A percentile compares a stretch with the other conserved stretches of the same genome.
Evolutionary conservation across 2,888 invertebrate genomes (phyloP).

Genomic region (Drosophila quinaria): DNA sequence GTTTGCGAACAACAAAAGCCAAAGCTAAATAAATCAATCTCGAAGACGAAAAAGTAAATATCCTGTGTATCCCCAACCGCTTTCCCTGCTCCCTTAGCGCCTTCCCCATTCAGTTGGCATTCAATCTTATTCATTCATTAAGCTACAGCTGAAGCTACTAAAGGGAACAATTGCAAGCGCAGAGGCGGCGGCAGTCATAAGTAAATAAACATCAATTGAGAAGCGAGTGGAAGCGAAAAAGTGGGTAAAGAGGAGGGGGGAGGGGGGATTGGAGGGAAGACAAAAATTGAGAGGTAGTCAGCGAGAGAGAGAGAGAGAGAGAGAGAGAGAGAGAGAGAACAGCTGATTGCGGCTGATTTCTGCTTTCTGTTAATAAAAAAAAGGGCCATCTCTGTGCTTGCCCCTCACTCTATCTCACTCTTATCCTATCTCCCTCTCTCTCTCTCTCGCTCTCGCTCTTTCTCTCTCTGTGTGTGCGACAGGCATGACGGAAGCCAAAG

Average conservation of each 20-base stretch:
- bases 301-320: constrained; percentile 29
- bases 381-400: constrained; percentile 30
- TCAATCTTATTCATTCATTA: constrained; percentile 49
- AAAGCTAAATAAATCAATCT: constrained; percentile 74
- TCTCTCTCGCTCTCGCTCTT: background rate
- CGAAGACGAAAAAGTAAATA: constrained; percentile 70
- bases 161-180: constrained; percentile 31
- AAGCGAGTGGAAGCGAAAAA: constrained; percentile 1
- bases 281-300: too few species aligned
- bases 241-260: background rate
- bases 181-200: constrained; percentile 37
- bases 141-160: constrained; percentile 33
- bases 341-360: constrained; percentile 82
- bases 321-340: constrained; percentile 63
- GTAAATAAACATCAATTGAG: constrained; percentile 71
- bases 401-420: constrained; percentile 1
- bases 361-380: constrained; percentile 27
- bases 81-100: constrained; percentile 1
- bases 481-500: constrained; percentile 75
- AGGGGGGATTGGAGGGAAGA: background rate
- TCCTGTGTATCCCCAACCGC: constrained; percentile 53
- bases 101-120: background rate
- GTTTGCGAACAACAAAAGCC: constrained; percentile 54
- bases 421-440: background rate
- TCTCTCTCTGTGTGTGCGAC: constrained; percentile 52